Conservation (phyloP, 2,888 invertebrate species). For the Lottia gigantea region DNA sequence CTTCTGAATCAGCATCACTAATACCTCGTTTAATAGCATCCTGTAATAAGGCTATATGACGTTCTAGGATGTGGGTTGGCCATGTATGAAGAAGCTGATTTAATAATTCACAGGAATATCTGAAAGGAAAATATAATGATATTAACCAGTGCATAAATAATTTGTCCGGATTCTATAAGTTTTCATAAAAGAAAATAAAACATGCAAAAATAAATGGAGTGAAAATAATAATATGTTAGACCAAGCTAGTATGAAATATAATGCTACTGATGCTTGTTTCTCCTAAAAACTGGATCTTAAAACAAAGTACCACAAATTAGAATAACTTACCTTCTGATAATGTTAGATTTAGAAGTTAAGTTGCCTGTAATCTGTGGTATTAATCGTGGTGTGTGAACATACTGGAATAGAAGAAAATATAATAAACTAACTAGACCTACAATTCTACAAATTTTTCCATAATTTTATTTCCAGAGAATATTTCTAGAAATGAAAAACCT, state of each 20-base stretch:
- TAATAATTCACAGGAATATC: slow-evolving; percentile 81
- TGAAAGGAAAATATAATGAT: slow-evolving; percentile 35
- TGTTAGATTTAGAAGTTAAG: slow-evolving; percentile 86
- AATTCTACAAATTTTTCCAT: too few species aligned
- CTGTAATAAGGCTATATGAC: slow-evolving; percentile 80
- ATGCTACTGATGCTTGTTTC: too few species aligned
- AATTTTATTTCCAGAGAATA: too few species aligned
- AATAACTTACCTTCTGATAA: slow-evolving; percentile 76
- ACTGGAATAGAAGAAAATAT: slow-evolving; percentile 27
- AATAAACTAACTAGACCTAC: too few species aligned
- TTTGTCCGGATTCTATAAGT: not conserved
- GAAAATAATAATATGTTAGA: too few species aligned
- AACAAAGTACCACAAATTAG: not conserved
- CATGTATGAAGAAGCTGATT: slow-evolving; percentile 86
- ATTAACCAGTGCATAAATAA: not conserved
- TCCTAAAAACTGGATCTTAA: too few species aligned
- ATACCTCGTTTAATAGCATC: slow-evolving; percentile 85
- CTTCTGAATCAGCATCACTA: slow-evolving; percentile 92
- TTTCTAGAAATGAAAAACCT: too few species aligned
- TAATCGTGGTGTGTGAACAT: slow-evolving; percentile 50
- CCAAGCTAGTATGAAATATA: too few species aligned
- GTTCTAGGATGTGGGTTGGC: slow-evolving; percentile 86
- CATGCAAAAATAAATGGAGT: too few species aligned
- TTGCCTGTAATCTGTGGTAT: slow-evolving; percentile 72
- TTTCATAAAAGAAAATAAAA: not conserved